Evolutionary conservation across 1,140 invertebrate species (phyloP).

Genomic region (Drosophila orena): DNA sequence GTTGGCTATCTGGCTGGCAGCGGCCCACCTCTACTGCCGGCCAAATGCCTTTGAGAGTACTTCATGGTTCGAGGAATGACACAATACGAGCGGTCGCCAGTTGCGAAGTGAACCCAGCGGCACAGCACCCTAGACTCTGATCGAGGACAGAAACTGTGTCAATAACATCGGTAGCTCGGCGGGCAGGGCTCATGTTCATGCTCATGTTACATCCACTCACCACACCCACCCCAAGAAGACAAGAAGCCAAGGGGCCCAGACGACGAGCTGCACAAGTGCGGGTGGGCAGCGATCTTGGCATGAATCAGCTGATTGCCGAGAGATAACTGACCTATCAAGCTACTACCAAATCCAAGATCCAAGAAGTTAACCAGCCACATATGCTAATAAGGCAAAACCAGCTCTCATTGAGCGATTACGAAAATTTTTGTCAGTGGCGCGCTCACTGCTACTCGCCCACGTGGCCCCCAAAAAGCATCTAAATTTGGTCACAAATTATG

Average conservation of each 20-base stretch:
- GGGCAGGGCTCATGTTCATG: conserved; percentile 43
- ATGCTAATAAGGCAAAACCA: conserved; percentile 70
- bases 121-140: conserved; percentile 14
- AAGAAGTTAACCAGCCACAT: conserved; percentile 60
- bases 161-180: conserved; percentile 62
- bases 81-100: conserved; percentile 32
- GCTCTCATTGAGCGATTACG: conserved; percentile 58
- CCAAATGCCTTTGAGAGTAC: conserved; percentile 71
- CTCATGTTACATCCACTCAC: conserved; percentile 68
- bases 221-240: conserved; percentile 31
- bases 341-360: conserved; percentile 8
- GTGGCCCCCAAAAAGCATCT: conserved; percentile 59
- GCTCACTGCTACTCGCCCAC: conserved; percentile 57
- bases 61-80: conserved; percentile 60
- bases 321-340: conserved; percentile 76
- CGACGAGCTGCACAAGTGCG: conserved; percentile 34
- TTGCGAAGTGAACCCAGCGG: conserved; percentile 12
- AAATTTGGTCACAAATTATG: conserved; percentile 82
- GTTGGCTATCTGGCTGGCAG: conserved; percentile 27
- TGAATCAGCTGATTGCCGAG: conserved; percentile 59
- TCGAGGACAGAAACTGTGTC: conserved; percentile 77
- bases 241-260: conserved; percentile 8
- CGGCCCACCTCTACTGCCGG: conserved; percentile 69
- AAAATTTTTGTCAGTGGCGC: conserved; percentile 50
- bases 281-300: conserved; percentile 61